Evolutionary conservation across 2,888 invertebrate species (phyloP).

Genomic region (Apoderus coryli): DNA sequence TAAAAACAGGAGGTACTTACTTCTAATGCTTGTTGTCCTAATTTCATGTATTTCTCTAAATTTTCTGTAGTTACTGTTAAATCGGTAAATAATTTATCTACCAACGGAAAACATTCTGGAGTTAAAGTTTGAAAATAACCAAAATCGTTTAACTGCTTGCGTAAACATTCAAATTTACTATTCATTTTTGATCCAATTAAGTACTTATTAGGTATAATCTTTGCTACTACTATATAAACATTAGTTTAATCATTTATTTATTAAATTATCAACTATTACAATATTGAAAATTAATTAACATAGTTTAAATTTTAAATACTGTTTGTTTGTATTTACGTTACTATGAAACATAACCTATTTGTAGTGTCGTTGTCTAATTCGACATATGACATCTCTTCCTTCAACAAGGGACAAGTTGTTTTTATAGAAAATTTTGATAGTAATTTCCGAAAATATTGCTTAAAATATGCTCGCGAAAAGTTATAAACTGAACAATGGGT

Average conservation of each 20-base stretch:
- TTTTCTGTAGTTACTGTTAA: slow-evolving; percentile 78
- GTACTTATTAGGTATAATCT: too few species aligned
- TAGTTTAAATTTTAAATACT: slow-evolving; percentile 1
- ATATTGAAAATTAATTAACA: not conserved
- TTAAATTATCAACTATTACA: too few species aligned
- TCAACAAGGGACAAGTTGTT: too few species aligned
- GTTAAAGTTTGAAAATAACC: slow-evolving; percentile 68
- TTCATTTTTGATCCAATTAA: slow-evolving; percentile 28
- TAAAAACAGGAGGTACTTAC: slow-evolving; percentile 31
- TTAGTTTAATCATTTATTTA: too few species aligned
- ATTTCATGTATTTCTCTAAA: slow-evolving; percentile 66
- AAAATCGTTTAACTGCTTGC: slow-evolving; percentile 64
- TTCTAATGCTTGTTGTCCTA: slow-evolving; percentile 53
- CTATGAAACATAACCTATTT: too few species aligned
- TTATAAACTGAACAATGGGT: slow-evolving; percentile 40
- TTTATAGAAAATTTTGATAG: too few species aligned
- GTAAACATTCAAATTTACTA: slow-evolving; percentile 26
- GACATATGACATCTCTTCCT: too few species aligned
- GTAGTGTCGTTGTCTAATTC: too few species aligned
- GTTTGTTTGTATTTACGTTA: too few species aligned
- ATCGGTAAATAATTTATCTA: slow-evolving; percentile 68
- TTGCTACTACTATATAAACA: too few species aligned
- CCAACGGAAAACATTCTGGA: slow-evolving; percentile 62
- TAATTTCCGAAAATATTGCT: too few species aligned
- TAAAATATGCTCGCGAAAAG: too few species aligned